Conservation (phyloP, 2,888 invertebrate species). For the Aplocera efformata region DNA sequence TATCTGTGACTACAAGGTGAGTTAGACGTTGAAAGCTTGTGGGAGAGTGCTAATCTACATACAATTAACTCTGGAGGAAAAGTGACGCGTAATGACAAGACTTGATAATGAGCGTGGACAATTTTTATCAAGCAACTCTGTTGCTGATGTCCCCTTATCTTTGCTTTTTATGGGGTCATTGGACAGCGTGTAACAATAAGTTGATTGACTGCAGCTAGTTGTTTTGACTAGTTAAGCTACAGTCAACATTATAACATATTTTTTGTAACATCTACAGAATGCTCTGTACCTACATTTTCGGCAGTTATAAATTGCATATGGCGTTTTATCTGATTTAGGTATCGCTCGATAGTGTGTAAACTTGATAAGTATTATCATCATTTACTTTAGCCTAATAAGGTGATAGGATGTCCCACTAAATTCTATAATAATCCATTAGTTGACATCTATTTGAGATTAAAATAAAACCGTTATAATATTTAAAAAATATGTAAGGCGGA, state of each 20-base stretch:
- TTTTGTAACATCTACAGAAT: constrained; percentile 9
- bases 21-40: constrained; percentile 46
- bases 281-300: constrained; percentile 10
- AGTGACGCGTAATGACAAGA: constrained; percentile 31
- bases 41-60: constrained; percentile 48
- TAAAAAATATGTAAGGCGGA: constrained; percentile 21
- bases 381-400: constrained; percentile 14
- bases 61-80: constrained; percentile 42
- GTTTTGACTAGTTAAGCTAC: not conserved
- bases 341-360: constrained; percentile 35
- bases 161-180: constrained; percentile 19
- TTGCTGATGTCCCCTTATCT: constrained; percentile 23
- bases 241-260: constrained; percentile 10
- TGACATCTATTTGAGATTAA: too few species aligned
- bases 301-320: constrained; percentile 24
- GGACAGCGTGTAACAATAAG: constrained; percentile 15
- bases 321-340: constrained; percentile 37
- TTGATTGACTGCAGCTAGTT: constrained; percentile 9
- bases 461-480: not conserved
- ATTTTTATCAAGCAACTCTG: constrained; percentile 25
- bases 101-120: constrained; percentile 35
- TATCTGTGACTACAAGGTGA: constrained; percentile 38
- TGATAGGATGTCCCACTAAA: constrained; percentile 18
- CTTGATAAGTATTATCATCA: constrained; percentile 37
- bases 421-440: not conserved